A percentile compares a stretch with the other conserved stretches of the same genome.
Conservation (phyloP, 2,797 vertebrate genomes). For the Melanogrammus aeglefinus region DNA sequence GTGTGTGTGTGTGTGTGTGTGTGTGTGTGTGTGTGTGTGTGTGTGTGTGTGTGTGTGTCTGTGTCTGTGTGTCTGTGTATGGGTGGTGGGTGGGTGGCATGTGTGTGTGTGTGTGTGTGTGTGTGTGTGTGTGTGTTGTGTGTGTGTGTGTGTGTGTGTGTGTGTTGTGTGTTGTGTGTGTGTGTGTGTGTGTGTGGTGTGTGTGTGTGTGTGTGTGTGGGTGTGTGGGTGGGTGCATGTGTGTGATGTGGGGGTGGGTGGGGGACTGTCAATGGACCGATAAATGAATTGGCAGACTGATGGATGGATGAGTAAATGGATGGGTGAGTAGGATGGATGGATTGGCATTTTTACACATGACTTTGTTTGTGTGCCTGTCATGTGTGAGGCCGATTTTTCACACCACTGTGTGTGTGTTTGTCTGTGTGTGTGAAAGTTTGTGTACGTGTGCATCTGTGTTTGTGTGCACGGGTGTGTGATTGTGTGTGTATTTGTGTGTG, state of each 20-base stretch:
- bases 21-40: neutral
- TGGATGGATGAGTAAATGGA: constrained; percentile 64
- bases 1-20: too few relatives aligned
- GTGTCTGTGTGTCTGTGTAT: neutral
- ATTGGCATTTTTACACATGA: constrained; percentile 65
- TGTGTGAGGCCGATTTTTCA: constrained; percentile 49
- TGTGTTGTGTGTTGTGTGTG: neutral
- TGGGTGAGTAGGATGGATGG: constrained; percentile 65
- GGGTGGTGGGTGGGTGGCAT: too few relatives aligned
- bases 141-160: neutral
- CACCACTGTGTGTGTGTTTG: constrained; percentile 12
- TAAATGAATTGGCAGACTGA: constrained; percentile 67
- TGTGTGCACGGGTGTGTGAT: neutral
- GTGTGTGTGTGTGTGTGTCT: neutral
- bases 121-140: too few relatives aligned
- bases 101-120: too few relatives aligned
- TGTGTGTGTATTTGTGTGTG: constrained; percentile 25
- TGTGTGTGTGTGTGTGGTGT: constrained; percentile 2
- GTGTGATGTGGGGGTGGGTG: neutral
- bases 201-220: neutral
- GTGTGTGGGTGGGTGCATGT: neutral
- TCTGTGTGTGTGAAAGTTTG: neutral
- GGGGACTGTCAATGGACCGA: constrained; percentile 56
- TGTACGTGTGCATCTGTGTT: constrained; percentile 29
- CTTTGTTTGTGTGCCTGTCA: constrained; percentile 61